These are phyloP conservation scores for Sciurus carolinensis DNA, from an alignment of 2,797 vertebrate genomes.

Conservation along the genomic window DNA sequence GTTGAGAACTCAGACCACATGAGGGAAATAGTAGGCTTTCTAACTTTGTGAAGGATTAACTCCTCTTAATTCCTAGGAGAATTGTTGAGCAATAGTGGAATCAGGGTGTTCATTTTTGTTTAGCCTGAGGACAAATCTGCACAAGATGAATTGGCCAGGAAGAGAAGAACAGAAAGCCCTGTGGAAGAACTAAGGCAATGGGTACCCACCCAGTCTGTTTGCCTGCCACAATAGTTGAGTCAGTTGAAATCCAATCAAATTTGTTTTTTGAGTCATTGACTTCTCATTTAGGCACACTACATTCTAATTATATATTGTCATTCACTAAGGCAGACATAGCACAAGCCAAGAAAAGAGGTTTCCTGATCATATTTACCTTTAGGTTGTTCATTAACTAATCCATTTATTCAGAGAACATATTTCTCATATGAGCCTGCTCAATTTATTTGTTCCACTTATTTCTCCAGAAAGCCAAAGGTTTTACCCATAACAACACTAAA, in stretches of 20 bases:
- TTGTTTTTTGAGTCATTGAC: not conserved
- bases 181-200: not conserved
- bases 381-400: not conserved
- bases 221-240: not conserved
- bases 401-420: not conserved
- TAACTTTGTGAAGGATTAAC: not conserved
- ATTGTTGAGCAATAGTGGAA: not conserved
- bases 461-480: not conserved
- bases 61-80: not conserved
- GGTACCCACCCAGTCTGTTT: not conserved
- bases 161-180: not conserved
- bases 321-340: not conserved
- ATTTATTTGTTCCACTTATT: constrained; percentile 18
- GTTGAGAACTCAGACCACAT: not conserved
- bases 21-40: not conserved
- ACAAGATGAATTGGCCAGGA: not conserved
- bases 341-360: not conserved
- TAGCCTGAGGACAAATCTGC: not conserved
- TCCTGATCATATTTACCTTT: not conserved
- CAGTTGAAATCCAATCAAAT: not conserved
- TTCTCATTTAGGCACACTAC: not conserved
- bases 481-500: not conserved
- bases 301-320: not conserved
- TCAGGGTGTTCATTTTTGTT: not conserved
- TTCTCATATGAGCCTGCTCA: not conserved